phyloP scores from a whole-genome alignment of 2,113 vertebrate genomes.

The Rhadina sibilatrix region DNA sequence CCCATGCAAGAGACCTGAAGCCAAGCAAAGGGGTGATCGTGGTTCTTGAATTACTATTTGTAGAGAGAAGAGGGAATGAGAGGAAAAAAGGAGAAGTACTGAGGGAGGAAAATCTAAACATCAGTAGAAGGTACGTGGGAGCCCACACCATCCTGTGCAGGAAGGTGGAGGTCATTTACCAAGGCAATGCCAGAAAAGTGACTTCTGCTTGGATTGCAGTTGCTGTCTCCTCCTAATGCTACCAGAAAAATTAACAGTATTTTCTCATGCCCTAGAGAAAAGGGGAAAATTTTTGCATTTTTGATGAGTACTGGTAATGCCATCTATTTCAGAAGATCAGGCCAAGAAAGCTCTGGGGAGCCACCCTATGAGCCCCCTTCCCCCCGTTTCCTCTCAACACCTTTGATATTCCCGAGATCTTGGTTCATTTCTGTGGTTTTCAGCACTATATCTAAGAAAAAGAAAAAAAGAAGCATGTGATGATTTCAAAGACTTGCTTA shows the following conservation, averaged over 20 bases:
- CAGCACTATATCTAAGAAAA: not conserved
- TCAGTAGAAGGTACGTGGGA: not conserved
- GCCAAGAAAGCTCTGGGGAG: not conserved
- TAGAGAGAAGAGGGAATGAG: not conserved
- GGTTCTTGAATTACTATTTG: slow-evolving; percentile 23
- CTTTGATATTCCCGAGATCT: not conserved
- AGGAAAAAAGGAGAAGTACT: not conserved
- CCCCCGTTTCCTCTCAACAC: not conserved
- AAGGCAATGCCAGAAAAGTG: not conserved
- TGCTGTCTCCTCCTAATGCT: not conserved
- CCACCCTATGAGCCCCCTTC: not conserved
- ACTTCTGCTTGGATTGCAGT: slow-evolving; percentile 28
- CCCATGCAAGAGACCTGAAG: slow-evolving; percentile 16
- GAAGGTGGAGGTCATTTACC: not conserved
- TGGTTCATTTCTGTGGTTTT: slow-evolving; percentile 29
- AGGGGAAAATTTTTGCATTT: slow-evolving; percentile 6
- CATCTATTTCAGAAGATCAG: not conserved
- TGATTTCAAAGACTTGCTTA: slow-evolving; percentile 41
- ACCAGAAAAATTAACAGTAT: not conserved
- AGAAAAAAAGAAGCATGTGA: not conserved
- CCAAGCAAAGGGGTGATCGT: not conserved
- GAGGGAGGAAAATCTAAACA: not conserved
- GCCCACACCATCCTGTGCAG: not conserved
- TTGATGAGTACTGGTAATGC: slow-evolving; percentile 8
- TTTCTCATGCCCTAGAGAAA: not conserved